phyloP scores from a whole-genome alignment of 2,797 vertebrate genomes.

The Naso thynnoides region DNA sequence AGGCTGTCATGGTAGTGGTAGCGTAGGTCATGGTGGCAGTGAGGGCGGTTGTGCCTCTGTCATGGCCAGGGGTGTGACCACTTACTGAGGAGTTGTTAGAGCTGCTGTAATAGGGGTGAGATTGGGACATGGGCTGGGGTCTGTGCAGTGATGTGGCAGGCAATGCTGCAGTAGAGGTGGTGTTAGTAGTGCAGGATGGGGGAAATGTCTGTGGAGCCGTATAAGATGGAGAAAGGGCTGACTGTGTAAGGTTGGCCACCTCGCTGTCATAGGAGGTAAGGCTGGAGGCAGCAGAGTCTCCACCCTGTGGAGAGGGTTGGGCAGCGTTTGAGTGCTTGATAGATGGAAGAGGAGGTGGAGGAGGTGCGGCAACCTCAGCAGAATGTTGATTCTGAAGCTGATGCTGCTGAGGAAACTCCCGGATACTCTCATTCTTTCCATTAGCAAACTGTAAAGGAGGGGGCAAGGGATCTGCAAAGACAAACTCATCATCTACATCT shows the following conservation, averaged over 20 bases:
- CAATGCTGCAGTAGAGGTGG: constrained; percentile 51
- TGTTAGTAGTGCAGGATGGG: constrained; percentile 53
- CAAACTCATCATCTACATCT: constrained; percentile 93
- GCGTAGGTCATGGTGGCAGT: constrained; percentile 83
- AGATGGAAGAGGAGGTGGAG: constrained; percentile 74
- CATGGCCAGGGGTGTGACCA: constrained; percentile 66
- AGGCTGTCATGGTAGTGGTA: constrained; percentile 80
- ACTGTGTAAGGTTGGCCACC: constrained; percentile 93
- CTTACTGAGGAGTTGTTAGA: constrained; percentile 59
- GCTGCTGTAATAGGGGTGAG: constrained; percentile 70
- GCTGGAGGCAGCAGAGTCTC: constrained; percentile 93
- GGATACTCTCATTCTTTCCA: constrained; percentile 87
- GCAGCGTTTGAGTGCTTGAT: constrained; percentile 68
- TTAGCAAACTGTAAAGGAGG: constrained; percentile 95
- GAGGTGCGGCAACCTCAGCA: constrained; percentile 61
- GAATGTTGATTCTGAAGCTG: constrained; percentile 63
- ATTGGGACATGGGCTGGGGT: constrained; percentile 82
- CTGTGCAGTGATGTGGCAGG: constrained; percentile 74
- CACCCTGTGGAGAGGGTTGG: constrained; percentile 81
- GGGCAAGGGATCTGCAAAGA: constrained; percentile 92
- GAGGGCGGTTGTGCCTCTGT: constrained; percentile 76
- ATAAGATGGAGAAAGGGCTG: constrained; percentile 83
- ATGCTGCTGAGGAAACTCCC: constrained; percentile 70
- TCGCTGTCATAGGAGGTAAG: constrained; percentile 96
- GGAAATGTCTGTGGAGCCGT: constrained; percentile 81